Percentiles rank a stretch among this genome's conserved stretches.
Evolutionary conservation across 2,113 vertebrate species (phyloP).

Genomic region (Syngnathus typhle): DNA sequence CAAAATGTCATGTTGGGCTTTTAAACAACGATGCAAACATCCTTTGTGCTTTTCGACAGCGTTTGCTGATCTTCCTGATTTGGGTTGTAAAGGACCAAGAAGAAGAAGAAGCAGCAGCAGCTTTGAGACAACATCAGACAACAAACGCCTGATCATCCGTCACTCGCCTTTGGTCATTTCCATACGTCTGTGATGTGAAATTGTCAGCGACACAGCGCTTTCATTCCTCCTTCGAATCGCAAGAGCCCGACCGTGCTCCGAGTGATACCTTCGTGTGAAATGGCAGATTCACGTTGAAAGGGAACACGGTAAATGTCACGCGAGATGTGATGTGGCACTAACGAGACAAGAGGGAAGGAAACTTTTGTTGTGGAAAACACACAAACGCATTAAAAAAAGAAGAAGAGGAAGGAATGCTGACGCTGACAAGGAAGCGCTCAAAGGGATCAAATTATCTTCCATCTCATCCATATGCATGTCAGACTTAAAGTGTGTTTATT

Average conservation of each 20-base stretch:
- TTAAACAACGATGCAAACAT: not conserved
- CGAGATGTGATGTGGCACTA: constrained; percentile 55
- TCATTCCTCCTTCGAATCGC: constrained; percentile 11
- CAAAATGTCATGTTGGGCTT: not conserved
- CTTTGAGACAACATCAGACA: not conserved
- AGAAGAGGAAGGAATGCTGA: constrained; percentile 45
- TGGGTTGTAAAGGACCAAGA: not conserved
- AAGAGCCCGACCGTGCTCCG: constrained; percentile 34
- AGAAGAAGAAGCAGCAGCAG: not conserved
- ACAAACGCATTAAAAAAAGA: constrained; percentile 24
- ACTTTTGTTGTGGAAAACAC: constrained; percentile 59
- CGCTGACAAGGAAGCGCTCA: constrained; percentile 60
- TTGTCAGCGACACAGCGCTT: not conserved
- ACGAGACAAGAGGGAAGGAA: constrained; percentile 62
- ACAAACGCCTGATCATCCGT: not conserved
- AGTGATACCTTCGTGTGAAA: constrained; percentile 19
- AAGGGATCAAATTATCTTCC: constrained; percentile 61
- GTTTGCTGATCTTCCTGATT: not conserved
- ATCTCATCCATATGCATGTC: constrained; percentile 67
- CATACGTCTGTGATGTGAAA: not conserved
- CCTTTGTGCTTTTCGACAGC: constrained; percentile 2
- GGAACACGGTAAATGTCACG: constrained; percentile 37
- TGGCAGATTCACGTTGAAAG: constrained; percentile 23
- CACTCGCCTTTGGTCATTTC: constrained; percentile 1
- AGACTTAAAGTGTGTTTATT: constrained; percentile 40